Base-by-base conservation (phyloP, 2,888 invertebrate genomes). In the Cerastis leucographa region DNA sequence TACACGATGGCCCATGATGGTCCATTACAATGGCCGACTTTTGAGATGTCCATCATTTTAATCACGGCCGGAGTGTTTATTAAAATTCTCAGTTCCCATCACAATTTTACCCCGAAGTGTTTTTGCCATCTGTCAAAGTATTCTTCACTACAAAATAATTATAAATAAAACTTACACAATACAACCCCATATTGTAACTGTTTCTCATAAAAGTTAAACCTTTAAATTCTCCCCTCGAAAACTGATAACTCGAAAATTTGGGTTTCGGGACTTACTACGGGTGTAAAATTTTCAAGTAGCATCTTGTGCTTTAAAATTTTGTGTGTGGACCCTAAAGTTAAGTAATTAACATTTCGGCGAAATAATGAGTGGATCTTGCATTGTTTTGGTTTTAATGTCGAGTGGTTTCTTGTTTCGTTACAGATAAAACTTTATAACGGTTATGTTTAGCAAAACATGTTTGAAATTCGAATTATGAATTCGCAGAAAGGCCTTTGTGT, bases 341-440 rank as follows among this genome's bases (percentile, higher is more conserved):
- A 62, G 62, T 87, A 86, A 86, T 86, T 86, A 85, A 81, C 77
- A 84, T 87, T 78, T 69, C 42, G 35, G 65, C 35, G 68, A 71
- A 76, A 78, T 81, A 79, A 80, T 65, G 65, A 80, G 62, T 56
- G 65, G 51, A 73, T 85, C 62, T 76, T 72, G 66, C 29, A 81
- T 87, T 85, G 87, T 87, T 81, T 66, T 44, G 25, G 51, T 62
- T 84, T 78, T 65, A 76, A 74, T 65, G 80, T 65, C 25, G 46
- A 22, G 35, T 49, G 87, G 74, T 59, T 67, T 61, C 64, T 56
- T 59, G 78, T 44, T 69, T 75, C 44, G 25, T 40, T 49, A 59
- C 62, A 54, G 54, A 74, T 69, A 75, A 61, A 86, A 85, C 59
- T 77, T 82, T 56, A 12, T 35, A 66, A 64, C 29, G 54, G 42